These are phyloP conservation scores for Sesamia inferens DNA, from an alignment of 2,888 invertebrate genomes.

Conservation along the genomic window DNA sequence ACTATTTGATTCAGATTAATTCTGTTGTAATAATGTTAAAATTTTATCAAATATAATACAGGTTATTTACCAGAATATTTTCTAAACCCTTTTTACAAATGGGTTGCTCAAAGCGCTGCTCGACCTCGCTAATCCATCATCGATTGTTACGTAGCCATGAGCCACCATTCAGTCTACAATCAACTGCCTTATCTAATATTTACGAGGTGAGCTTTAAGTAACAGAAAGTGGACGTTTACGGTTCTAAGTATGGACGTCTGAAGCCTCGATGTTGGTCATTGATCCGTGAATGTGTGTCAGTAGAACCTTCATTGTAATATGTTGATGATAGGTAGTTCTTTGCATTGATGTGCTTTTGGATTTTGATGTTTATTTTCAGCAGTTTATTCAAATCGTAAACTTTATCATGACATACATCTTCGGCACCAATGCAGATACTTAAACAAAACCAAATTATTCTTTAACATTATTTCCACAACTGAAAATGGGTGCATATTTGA, in stretches of 20 bases:
- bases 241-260: conserved; percentile 10
- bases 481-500: not conserved
- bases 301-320: conserved; percentile 1
- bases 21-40: too few species aligned
- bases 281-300: conserved; percentile 35
- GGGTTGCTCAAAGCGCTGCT: not conserved
- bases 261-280: conserved; percentile 21
- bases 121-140: not conserved
- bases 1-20: too few species aligned
- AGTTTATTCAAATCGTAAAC: not conserved
- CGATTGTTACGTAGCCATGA: not conserved
- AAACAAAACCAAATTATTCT: not conserved
- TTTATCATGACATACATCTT: not conserved
- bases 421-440: not conserved
- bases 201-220: conserved; percentile 14
- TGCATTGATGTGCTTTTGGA: not conserved
- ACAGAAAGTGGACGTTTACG: conserved; percentile 22
- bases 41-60: too few species aligned
- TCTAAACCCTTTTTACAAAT: not conserved
- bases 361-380: not conserved
- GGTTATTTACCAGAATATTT: not conserved
- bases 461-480: not conserved
- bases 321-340: not conserved
- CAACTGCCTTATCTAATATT: not conserved
- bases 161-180: not conserved